Percentiles rank a stretch among this genome's conserved stretches.
phyloP scores from a whole-genome alignment of 2,113 vertebrate genomes.

The Cynocephalus volans region DNA sequence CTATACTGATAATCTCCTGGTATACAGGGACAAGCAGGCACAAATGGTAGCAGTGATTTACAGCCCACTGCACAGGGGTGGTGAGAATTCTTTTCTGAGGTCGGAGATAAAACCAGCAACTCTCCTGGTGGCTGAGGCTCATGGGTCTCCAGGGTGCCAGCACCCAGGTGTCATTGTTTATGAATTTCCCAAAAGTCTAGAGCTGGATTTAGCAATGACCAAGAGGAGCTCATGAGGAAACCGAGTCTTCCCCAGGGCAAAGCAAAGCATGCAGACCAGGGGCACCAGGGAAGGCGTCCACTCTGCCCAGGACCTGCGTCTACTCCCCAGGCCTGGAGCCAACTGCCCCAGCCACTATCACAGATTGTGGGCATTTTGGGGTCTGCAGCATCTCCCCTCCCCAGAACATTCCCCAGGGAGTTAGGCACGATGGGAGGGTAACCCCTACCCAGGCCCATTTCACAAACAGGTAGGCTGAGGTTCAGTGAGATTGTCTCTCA shows the following conservation, averaged over 20 bases:
- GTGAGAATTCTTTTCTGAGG: neutral
- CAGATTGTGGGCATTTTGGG: neutral
- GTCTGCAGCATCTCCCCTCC: neutral
- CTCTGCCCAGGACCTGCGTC: neutral
- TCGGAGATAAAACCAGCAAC: neutral
- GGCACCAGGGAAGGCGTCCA: neutral
- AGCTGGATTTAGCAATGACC: neutral
- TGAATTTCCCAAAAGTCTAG: neutral
- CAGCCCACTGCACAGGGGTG: neutral
- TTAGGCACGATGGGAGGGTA: neutral
- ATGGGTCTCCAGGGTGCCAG: neutral
- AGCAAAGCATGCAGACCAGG: neutral
- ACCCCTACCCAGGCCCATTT: neutral
- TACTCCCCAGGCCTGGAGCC: neutral
- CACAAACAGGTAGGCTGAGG: neutral
- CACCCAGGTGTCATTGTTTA: neutral
- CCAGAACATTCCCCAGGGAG: neutral
- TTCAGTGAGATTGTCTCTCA: neutral
- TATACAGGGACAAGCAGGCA: neutral
- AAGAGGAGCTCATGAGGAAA: neutral
- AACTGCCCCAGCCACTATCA: neutral
- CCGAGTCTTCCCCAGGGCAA: neutral
- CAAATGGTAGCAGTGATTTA: neutral
- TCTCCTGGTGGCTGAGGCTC: neutral
- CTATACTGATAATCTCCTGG: neutral